Evolutionary conservation across 2,113 vertebrate species (phyloP), one percentile per base, ranked within the genome.

Genomic region (Lutjanus erythropterus): DNA sequence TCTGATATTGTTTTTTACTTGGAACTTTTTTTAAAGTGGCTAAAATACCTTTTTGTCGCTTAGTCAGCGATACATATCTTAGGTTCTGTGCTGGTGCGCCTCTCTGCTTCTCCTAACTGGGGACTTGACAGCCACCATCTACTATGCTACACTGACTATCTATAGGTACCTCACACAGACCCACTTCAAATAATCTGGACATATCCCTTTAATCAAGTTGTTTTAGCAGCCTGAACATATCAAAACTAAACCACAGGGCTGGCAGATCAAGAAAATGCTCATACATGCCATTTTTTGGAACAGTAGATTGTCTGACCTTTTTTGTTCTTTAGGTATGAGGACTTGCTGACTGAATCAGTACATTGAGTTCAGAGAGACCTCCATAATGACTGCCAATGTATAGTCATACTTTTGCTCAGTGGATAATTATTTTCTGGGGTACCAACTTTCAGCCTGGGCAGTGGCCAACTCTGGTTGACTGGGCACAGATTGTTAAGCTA

Each of bases 401-500:
- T 55, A 47, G 25, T 70, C 50, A 27, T 74, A 33, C 70, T 72
- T 80, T 79, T 74, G 39, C 52, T 83, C 52, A 52, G 60, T 58
- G 47, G 50, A 71, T 72, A 59, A 79, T 82, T 72, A 59, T 83
- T 88, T 84, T 73, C 72, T 64, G 49, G 50, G 77, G 60, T 73
- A 88, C 84, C 74, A 85, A 56, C 55, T 84, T 55, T 56, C 69
- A 53, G 71, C 60, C 84, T 88, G 64, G 80, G 70, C 83, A 53
- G 3, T 27, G 81, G 73, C 88, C 82, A 90, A 37, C 70, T 60
- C 71, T n/a, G 80, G 77, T 90, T 66, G 72, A 85, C 62, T 53
- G 66, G 80, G 75, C 75, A 80, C 74, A 81, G 77, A 85, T 86
- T 86, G 75, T 81, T 72, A 65, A 84, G 74, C 72, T 64, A 62